Evolutionary conservation across 2,113 vertebrate genomes (phyloP), one percentile per base, ranked within the genome.

Genomic region (Hemicordylus capensis): DNA sequence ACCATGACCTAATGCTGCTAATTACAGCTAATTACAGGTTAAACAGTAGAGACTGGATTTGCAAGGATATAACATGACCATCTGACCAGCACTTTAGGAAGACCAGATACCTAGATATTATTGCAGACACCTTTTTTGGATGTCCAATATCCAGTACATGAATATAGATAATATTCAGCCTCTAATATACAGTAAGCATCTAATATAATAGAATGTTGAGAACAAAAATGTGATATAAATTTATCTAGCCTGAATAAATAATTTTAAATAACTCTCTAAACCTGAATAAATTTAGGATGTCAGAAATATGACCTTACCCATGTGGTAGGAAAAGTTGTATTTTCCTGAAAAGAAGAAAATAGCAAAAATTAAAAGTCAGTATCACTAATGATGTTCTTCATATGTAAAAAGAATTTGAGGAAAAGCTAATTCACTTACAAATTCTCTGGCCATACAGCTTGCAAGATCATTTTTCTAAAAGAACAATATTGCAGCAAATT

Each of bases 321-420:
- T 48, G 94, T 89, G 44, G 95, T 89, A 76, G 95, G 93, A 59
- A 96, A 94, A 70, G 95, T 95, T 0, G 92, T 87, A 61, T 96
- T 96, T 10, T 85, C 39, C 67, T 96, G 94, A 64, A 91, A 89
- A 91, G 70, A 88, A 82, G 93, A 86, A 89, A 90, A 46, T 73
- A 92, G 20, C 2, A 51, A 83, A 37, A 11, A 24, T 95, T 91
- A 94, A 56, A 77, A 84, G 75, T 76, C 64, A 34, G 51, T 34
- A 28, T 76, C 4, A 54, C 64, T 69, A 0, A 7, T 7, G 26
- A 11, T 28, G 2, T 66, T 7, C 28, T 58, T 46, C 58, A 5
- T 11, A 17, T 26, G 15, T 5, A n/a, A 46, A 79, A 79, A 37
- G 83, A 39, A 51, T 12, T 88, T 72, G 48, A 46, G 88, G 61